Base-by-base conservation (phyloP, 2,888 invertebrate species). In the Tubulanus polymorphus region DNA sequence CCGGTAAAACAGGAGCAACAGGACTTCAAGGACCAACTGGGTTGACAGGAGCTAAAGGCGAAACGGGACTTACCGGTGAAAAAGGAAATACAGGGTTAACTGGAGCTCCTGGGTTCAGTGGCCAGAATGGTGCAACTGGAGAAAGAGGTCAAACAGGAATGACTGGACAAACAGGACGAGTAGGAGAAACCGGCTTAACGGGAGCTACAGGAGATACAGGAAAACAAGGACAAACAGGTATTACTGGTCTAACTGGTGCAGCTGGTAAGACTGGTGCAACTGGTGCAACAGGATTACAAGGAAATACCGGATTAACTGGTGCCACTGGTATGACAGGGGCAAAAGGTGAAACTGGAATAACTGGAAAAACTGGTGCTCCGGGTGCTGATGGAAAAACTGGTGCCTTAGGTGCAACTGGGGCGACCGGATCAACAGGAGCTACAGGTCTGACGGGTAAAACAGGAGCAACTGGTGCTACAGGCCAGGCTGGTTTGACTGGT, bases 81-180 rank as follows among this genome's bases (percentile, higher is more conserved):
- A 90, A 90, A 59, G 93, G 93, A 2, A 25, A 37, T 37, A 30
- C 30, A 2, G 78, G 83, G 56, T 59, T 57, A 85, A 89, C 48
- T 53, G 73, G 65, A 27, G 37, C 23, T 20, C 23, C 49, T 25
- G 62, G 62, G 10, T 25, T 41, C 26, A 37, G 27, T n/a, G 57
- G 58, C 18, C 15, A 26, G 32, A 37, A 28, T 2, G 52, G 58
- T 8, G 20, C 23, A n/a, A 58, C 26, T 25, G 60, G 60, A n/a
- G 23, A 46, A 6, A 83, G n/a, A n/a, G n/a, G n/a, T n/a, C n/a
- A n/a, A n/a, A n/a, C 87, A 63, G 58, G 55, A 52, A 25, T 18
- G 3, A n/a, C 37, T 23, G 49, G 56, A 48, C 6, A 20, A 35
- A 20, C 45, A 37, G 25, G 53, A 15, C 6, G 23, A 35, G n/a